Percentiles rank a stretch among this genome's conserved stretches.
Conservation (phyloP, 2,797 vertebrate species). For the Enteromius fasciolatus region DNA sequence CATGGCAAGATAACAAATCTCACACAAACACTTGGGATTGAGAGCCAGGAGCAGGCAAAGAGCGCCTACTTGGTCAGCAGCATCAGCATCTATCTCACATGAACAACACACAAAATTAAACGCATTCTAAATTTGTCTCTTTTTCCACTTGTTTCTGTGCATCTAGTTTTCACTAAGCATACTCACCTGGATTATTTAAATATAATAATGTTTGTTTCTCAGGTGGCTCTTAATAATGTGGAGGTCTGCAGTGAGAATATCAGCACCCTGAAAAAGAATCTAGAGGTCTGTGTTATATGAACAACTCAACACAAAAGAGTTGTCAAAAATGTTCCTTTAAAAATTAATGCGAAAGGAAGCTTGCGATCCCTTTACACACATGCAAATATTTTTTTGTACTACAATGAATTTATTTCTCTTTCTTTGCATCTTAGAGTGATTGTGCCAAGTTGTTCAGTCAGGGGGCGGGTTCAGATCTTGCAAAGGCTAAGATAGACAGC, state of each 20-base stretch:
- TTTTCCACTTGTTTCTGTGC: not conserved
- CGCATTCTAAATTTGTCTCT: too few species aligned
- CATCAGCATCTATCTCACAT: not conserved
- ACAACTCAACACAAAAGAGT: not conserved
- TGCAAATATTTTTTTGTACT: not conserved
- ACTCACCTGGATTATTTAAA: not conserved
- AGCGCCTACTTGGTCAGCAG: slow-evolving; percentile 91
- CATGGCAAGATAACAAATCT: slow-evolving; percentile 88
- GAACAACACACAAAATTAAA: not conserved
- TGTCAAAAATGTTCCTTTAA: not conserved
- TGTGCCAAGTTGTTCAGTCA: slow-evolving; percentile 92
- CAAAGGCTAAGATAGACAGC: slow-evolving; percentile 94
- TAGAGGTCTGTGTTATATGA: slow-evolving; percentile 81
- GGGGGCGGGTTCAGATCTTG: slow-evolving; percentile 84
- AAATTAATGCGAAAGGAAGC: not conserved
- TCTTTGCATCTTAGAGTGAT: slow-evolving; percentile 81
- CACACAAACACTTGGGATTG: slow-evolving; percentile 91
- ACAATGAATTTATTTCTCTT: not conserved
- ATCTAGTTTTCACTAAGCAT: not conserved
- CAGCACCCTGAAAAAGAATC: slow-evolving; percentile 93
- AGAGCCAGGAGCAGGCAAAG: slow-evolving; percentile 93
- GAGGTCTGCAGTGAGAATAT: slow-evolving; percentile 97
- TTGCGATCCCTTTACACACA: not conserved
- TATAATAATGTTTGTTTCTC: slow-evolving; percentile 43
- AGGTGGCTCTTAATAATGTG: slow-evolving; percentile 96